A percentile compares a stretch with the other conserved stretches of the same genome.
These are phyloP conservation scores for Phytoseiulus persimilis DNA, from an alignment of 2,888 invertebrate species.

Conservation along the genomic window DNA sequence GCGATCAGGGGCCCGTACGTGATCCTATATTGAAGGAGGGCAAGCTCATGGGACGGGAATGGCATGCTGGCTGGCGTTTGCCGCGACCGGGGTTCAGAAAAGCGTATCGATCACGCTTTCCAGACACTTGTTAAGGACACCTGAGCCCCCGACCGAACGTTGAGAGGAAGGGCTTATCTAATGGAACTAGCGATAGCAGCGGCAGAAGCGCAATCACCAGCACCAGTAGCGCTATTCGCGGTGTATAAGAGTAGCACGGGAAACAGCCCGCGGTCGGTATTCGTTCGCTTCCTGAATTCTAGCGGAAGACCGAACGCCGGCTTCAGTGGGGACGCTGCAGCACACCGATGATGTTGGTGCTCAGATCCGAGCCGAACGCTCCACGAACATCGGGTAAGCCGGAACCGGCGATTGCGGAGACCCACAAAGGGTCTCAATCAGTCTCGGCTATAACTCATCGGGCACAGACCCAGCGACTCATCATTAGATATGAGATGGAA, in stretches of 20 bases:
- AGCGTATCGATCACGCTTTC: not conserved
- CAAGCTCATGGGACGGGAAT: too few species aligned
- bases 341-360: not conserved
- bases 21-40: too few species aligned
- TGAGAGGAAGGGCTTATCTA: not conserved
- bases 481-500: too few species aligned
- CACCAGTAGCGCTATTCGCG: not conserved
- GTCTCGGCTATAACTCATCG: not conserved
- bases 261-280: not conserved
- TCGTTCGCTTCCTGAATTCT: conserved; percentile 5
- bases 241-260: not conserved
- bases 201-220: not conserved
- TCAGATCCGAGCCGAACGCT: not conserved
- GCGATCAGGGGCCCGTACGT: too few species aligned
- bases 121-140: not conserved
- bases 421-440: not conserved
- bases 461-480: too few species aligned
- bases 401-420: not conserved
- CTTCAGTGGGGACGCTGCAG: not conserved
- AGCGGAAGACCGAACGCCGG: not conserved
- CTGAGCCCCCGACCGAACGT: not conserved
- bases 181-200: not conserved
- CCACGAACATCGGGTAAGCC: not conserved
- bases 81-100: not conserved
- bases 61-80: too few species aligned